Evolutionary conservation across 2,797 vertebrate species (phyloP), one percentile per base, ranked within the genome.

Genomic region (Sternarchorhynchus goeldii): DNA sequence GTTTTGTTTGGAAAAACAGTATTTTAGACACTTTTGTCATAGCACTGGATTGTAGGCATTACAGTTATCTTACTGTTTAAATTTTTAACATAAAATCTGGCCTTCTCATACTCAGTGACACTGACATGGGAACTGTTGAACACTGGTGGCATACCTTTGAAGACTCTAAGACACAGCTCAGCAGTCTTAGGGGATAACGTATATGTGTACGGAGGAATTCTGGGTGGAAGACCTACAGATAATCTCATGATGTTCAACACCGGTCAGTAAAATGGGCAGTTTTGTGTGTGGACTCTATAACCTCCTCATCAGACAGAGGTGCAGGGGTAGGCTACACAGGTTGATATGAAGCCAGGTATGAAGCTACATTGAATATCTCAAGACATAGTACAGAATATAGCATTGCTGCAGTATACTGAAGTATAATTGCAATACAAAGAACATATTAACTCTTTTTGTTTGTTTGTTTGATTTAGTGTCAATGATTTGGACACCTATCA

Each of bases 161-260:
- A 81, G n/a, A 86, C 86, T 18, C 85, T 92, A 4, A 78, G 79
- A 75, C 89, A 91, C 86, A 87, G 91, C 76, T 91, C 90, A 8
- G 90, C 81, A 1, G 83, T 86, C 1, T 60, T 91, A 39, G 89
- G 90, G 55, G 91, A 93, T 80, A 92, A 89, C 83, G 91, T 94
- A 78, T 93, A 90, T 2, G 90, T 91, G 20, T 93, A 90, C 0
- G 93, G 93, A 79, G 93, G 93, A 7, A 67, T 75, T 29, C 18
- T 88, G 75, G 80, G 73, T 10, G 88, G 89, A n/a, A 83, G 50
- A 60, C 87, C 86, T 25, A 87, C 81, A 0, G 89, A 92, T 6
- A 86, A 93, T 75, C 91, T 94, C 66, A 82, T 91, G 88, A 87
- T 94, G 83, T 92, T 94, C 84, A 94, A 88, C 88, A 93, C 92